Evolutionary conservation across 2,113 vertebrate genomes (phyloP).

Genomic region (Platichthys stellatus): DNA sequence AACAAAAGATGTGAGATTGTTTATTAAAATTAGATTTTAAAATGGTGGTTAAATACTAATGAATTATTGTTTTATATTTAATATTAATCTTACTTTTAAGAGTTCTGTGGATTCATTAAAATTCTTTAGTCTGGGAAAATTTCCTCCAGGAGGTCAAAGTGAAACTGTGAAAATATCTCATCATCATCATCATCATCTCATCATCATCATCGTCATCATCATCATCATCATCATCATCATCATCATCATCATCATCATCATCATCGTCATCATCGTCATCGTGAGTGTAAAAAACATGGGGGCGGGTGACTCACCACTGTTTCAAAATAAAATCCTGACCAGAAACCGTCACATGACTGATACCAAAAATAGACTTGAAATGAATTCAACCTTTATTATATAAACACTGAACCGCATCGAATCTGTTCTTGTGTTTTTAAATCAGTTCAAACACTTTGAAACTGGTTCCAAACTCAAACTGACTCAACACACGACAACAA

Average conservation of each 20-base stretch:
- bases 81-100: too few relatives aligned
- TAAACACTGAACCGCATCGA: background rate
- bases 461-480: too few relatives aligned
- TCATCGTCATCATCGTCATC: background rate
- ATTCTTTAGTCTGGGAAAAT: background rate
- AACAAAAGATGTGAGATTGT: too few relatives aligned
- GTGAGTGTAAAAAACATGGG: background rate
- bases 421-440: too few relatives aligned
- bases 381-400: background rate
- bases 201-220: background rate
- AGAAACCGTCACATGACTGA: conserved; percentile 28
- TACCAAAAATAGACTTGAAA: conserved; percentile 33
- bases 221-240: background rate
- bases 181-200: background rate
- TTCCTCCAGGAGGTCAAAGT: background rate
- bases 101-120: background rate
- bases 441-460: too few relatives aligned
- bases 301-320: conserved; percentile 54
- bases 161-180: conserved; percentile 18
- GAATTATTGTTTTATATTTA: too few relatives aligned
- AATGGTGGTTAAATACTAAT: too few relatives aligned
- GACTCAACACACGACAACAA: background rate
- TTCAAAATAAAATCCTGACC: too few relatives aligned
- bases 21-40: too few relatives aligned
- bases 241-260: background rate